phyloP scores from a whole-genome alignment of 30 jellyfish, hydroid and myxozoan species.

The Morbakka virulenta region DNA sequence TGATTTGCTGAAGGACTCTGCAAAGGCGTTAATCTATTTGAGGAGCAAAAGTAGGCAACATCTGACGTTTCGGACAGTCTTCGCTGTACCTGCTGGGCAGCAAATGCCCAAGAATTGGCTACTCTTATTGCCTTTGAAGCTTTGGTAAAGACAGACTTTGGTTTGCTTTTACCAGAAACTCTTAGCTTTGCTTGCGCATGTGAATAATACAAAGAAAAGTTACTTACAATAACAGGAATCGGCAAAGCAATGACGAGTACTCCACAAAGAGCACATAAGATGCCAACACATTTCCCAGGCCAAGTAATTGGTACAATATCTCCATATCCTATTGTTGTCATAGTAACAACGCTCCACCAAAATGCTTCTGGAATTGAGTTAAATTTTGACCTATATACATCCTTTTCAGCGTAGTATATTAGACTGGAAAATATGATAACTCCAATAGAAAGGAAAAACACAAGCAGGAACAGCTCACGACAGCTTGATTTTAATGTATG shows the following conservation, averaged over 20 bases:
- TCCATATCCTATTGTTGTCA: conserved; percentile 95
- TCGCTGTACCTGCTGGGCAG: conserved; percentile 43
- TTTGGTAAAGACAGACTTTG: conserved; percentile 40
- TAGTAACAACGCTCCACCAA: conserved; percentile 97
- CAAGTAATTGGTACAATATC: conserved; percentile 82
- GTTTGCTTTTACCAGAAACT: conserved; percentile 53
- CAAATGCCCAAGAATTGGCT: conserved; percentile 66
- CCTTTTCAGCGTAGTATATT: conserved; percentile 84
- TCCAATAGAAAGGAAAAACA: conserved; percentile 80
- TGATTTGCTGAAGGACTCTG: conserved; percentile 43
- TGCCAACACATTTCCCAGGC: conserved; percentile 86
- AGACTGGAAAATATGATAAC: conserved; percentile 86
- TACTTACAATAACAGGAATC: conserved; percentile 83
- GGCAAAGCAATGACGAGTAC: conserved; percentile 87
- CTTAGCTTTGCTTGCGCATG: conserved; percentile 87
- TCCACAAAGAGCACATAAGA: conserved; percentile 92
- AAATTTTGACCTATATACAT: conserved; percentile 48
- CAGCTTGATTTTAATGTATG: conserved; percentile 87
- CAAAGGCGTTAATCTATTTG: conserved; percentile 65
- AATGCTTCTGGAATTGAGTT: conserved; percentile 87
- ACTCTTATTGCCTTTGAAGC: conserved; percentile 76
- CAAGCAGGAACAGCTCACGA: conserved; percentile 78
- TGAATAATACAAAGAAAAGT: conserved; percentile 80
- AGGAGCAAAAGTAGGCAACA: conserved; percentile 22
- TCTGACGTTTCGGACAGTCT: conserved; percentile 58